Evolutionary conservation across 2,797 vertebrate genomes (phyloP).

Genomic region (Anisognathus igniventris): DNA sequence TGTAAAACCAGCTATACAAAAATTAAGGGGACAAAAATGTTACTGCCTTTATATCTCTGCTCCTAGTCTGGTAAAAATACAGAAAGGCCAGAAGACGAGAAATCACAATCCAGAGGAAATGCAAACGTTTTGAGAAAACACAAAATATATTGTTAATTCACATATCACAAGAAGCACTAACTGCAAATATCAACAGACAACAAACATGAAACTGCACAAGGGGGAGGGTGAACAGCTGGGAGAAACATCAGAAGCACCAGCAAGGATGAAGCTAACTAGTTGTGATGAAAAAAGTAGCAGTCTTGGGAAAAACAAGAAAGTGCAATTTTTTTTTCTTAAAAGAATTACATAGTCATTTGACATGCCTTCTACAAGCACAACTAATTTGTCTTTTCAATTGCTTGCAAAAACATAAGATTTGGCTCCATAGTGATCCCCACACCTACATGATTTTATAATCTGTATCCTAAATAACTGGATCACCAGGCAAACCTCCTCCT

Average conservation of each 20-base stretch:
- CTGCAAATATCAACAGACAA: background rate
- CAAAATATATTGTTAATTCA: background rate
- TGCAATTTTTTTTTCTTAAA: background rate
- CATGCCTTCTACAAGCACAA: background rate
- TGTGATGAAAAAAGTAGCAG: background rate
- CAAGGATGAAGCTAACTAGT: background rate
- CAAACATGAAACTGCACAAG: background rate
- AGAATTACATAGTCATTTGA: background rate
- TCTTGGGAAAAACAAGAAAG: background rate
- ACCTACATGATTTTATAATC: constrained; percentile 12
- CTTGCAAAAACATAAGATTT: background rate
- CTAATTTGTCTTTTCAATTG: background rate
- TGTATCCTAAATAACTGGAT: constrained; percentile 30
- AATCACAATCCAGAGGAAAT: background rate
- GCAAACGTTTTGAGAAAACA: background rate
- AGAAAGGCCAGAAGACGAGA: background rate
- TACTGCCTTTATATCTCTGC: background rate
- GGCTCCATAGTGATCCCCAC: background rate
- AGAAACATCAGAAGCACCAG: background rate
- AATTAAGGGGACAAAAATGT: background rate
- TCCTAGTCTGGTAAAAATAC: background rate
- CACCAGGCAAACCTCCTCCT: constrained; percentile 44
- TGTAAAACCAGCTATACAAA: background rate
- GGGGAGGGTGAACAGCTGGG: background rate
- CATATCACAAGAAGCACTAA: background rate